phyloP scores from a whole-genome alignment of 2,113 vertebrate species.

The Sclerurus mexicanus region DNA sequence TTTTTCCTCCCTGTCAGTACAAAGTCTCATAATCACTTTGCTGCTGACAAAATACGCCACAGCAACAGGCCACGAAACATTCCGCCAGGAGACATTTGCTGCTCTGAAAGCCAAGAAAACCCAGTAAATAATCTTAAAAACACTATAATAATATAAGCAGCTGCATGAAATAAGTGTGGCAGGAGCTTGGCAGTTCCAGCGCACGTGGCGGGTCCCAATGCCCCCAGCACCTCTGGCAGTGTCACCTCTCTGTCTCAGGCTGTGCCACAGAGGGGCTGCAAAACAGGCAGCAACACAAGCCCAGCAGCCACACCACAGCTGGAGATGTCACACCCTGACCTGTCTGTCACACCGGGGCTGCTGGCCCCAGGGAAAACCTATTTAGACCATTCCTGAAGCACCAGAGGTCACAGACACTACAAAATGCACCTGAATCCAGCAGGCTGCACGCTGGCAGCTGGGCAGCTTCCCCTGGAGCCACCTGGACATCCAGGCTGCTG shows the following conservation, averaged over 20 bases:
- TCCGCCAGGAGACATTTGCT: neutral
- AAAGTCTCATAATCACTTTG: neutral
- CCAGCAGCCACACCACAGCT: neutral
- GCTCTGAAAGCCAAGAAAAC: neutral
- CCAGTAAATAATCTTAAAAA: neutral
- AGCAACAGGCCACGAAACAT: neutral
- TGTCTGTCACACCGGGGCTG: neutral
- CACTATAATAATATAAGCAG: neutral
- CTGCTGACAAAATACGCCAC: neutral
- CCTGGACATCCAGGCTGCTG: neutral
- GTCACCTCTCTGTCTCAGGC: neutral
- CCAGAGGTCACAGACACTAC: neutral
- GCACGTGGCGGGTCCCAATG: rapidly evolving
- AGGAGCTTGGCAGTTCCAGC: neutral
- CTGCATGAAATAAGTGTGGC: rapidly evolving
- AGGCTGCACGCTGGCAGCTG: neutral
- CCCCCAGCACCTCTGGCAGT: neutral
- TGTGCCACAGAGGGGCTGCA: neutral
- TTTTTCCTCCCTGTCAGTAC: neutral
- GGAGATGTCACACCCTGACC: neutral
- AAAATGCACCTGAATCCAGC: neutral
- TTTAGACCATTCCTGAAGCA: neutral
- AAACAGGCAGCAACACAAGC: neutral
- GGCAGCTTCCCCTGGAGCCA: neutral
- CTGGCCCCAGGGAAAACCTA: neutral